Base-by-base conservation (phyloP, 1,140 invertebrate species). In the Achroia grisella region DNA sequence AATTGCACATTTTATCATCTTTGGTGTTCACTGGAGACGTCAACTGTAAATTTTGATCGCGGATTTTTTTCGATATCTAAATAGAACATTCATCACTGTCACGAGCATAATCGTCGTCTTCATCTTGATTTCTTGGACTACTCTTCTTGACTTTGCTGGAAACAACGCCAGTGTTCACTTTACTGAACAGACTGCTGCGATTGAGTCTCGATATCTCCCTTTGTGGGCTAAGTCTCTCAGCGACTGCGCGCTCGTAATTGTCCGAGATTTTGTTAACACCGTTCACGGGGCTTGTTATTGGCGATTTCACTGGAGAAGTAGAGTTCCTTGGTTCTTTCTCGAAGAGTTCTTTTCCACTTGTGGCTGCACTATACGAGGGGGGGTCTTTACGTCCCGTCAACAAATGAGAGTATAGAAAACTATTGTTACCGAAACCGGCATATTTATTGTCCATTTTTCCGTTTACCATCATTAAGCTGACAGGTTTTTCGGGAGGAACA, bases 1-100 rank as follows among this genome's bases (percentile, higher is more conserved):
- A 67, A 62, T 62, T 69, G 57, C 60, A 70, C 57, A 48, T 48
- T 48, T n/a, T 45, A 46, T 52, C 58, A 71, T 74, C 70, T 73
- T 75, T 73, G 70, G 69, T 60, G 63, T 70, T 67, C 52, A 62
- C 58, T 58, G 52, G 52, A 58, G 32, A 46, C 47, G 43, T 56
- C 37, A 42, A 52, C 46, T n/a, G n/a, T n/a, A n/a, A n/a, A n/a
- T n/a, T n/a, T n/a, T n/a, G n/a, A n/a, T n/a, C n/a, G n/a, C 30
- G 29, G 17, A 23, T 28, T 9, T 10, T 15, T 28, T n/a, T 8
- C 39, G 32, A 28, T 10, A 12, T 47, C 71, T 83, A 87, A 59
- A 87, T 87, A 55, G 86, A 87, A 62, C 88, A 89, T 48, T 90
- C 89, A 57, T 89, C 89, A 58, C 88, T 89, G 54, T 90, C 89